Evolutionary conservation across 2,888 invertebrate genomes (phyloP), one percentile per base, ranked within the genome.

Genomic region (Eulithis testata): DNA sequence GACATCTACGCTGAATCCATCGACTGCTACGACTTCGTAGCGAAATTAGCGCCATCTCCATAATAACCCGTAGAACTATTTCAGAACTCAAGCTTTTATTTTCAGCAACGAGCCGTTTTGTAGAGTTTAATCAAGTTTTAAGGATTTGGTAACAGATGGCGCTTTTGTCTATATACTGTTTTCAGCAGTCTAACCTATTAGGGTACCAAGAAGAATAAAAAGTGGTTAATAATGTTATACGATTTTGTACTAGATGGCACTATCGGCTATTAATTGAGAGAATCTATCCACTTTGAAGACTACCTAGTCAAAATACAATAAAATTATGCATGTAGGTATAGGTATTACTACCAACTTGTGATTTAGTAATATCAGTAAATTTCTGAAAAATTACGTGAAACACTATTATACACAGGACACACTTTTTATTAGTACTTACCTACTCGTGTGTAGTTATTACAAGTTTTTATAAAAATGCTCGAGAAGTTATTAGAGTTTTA

Each of bases 21-120:
- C 4, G 6, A 36, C 27, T 44, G 44, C 55, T 55, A 55, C 55
- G 43, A 36, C 31, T 4, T 12, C 55, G 55, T 55, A 45, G 27
- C 31, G n/a, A 11, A 40, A 3, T 1, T 2, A 51, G 51, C 59
- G 43, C 59, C 60, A 60, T 47, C 53, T 60, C 0, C 53, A 53
- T 21, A 0, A n/a, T 8, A 47, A 0, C n/a, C n/a, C 4, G n/a
- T 47, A 11, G 37, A 47, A 54, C 21, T 0, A 50, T 51, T 21
- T 14, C 2, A 12, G 12, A n/a, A 12, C 43, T 0, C 1, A 51
- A 11, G 27, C n/a, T 50, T 21, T 21, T 11, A 3, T 14, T 40
- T 40, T 31, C 31, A 31, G 31, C 0, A 6, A 31, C 31, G 31
- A 8, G 40, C 40, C 40, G 8, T 40, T 40, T 8, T 2, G 9